These are phyloP conservation scores for Scartelaos histophorus DNA, from an alignment of 2,113 vertebrate genomes.

Conservation along the genomic window DNA sequence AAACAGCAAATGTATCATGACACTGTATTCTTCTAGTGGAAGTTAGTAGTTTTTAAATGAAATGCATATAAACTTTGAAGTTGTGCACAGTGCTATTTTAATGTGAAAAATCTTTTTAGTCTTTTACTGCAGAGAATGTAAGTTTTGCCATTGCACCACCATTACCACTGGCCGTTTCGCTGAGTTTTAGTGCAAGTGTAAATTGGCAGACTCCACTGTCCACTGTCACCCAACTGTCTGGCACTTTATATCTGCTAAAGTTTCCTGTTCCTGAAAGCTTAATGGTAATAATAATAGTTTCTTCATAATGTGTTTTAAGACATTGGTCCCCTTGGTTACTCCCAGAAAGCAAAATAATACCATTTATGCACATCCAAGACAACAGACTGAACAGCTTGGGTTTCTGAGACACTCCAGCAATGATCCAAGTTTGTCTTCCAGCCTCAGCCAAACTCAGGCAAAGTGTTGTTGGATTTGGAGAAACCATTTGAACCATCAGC, in stretches of 20 bases:
- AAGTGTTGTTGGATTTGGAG: background rate
- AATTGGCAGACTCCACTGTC: background rate
- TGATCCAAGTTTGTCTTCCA: background rate
- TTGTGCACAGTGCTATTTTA: too few species aligned
- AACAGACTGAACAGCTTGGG: constrained; percentile 1
- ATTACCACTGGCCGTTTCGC: too few species aligned
- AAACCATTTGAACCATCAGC: background rate
- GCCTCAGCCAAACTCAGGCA: background rate
- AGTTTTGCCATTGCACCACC: too few species aligned
- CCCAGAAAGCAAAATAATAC: background rate
- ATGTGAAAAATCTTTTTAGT: too few species aligned
- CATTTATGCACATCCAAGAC: background rate
- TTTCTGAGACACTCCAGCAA: background rate
- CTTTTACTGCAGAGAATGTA: too few species aligned
- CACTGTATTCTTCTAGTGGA: background rate
- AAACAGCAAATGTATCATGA: background rate
- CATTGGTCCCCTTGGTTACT: background rate
- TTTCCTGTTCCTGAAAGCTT: background rate
- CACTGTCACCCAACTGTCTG: background rate
- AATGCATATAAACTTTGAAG: too few species aligned
- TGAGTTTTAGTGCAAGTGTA: too few species aligned
- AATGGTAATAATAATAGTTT: background rate
- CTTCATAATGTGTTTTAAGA: background rate
- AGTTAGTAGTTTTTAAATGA: too few species aligned
- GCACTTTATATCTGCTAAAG: background rate